Conservation (phyloP, 2,888 invertebrate species). For the Theretra japonica region DNA sequence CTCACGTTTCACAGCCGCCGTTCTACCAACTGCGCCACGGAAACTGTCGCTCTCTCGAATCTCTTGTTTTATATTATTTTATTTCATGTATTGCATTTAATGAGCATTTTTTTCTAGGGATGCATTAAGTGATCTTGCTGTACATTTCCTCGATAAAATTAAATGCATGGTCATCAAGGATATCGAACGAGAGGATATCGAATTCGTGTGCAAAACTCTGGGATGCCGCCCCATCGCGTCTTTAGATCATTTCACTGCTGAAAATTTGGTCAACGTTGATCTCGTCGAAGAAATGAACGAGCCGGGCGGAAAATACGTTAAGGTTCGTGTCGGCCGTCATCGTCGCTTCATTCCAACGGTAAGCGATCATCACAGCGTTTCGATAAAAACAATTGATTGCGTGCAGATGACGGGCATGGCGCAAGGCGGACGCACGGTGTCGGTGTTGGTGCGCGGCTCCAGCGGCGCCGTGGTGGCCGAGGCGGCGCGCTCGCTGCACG, state of each 20-base stretch:
- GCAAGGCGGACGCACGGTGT: conserved; percentile 95
- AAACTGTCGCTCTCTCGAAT: too few relatives aligned
- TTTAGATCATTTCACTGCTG: conserved; percentile 98
- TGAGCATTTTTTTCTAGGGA: conserved; percentile 86
- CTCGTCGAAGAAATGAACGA: conserved; percentile 96
- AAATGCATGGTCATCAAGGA: conserved; percentile 99
- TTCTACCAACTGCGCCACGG: too few relatives aligned
- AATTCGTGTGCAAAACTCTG: conserved; percentile 97
- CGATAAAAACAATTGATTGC: not conserved
- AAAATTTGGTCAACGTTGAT: conserved; percentile 96
- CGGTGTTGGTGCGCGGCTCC: conserved; percentile 93
- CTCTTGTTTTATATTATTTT: not conserved
- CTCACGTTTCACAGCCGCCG: too few relatives aligned
- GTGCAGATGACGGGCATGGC: conserved; percentile 92
- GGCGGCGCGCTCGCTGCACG: conserved; percentile 96
- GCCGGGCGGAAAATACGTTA: conserved; percentile 95
- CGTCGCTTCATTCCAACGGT: too few relatives aligned
- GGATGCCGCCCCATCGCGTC: conserved; percentile 98
- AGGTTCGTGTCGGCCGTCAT: conserved; percentile 77
- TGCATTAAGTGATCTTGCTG: conserved; percentile 97
- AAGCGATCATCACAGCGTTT: not conserved
- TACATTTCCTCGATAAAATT: conserved; percentile 99
- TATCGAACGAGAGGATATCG: conserved; percentile 98
- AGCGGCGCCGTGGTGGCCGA: conserved; percentile 95
- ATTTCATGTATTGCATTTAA: conserved; percentile 14